Percentiles rank a stretch among this genome's conserved stretches.
Conservation (phyloP, 2,888 invertebrate genomes). For the Thelaira solivaga region DNA sequence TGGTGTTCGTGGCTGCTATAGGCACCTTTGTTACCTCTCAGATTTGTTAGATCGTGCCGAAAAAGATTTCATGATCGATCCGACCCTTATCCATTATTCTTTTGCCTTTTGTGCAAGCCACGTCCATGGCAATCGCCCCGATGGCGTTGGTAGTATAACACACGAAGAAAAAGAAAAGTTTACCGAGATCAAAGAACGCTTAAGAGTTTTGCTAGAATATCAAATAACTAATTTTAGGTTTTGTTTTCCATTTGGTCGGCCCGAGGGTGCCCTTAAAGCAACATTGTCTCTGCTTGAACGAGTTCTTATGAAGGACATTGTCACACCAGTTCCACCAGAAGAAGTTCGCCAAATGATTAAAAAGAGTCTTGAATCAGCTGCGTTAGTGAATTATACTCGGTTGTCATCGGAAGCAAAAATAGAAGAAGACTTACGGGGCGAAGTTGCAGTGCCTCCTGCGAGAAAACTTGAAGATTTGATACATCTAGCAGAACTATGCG, state of each 20-base stretch:
- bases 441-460: constrained; percentile 87
- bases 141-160: constrained; percentile 98
- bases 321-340: constrained; percentile 95
- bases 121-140: constrained; percentile 99
- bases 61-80: constrained; percentile 96
- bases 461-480: constrained; percentile 97
- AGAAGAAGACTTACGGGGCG: constrained; percentile 92
- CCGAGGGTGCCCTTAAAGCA: constrained; percentile 98
- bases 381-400: constrained; percentile 96
- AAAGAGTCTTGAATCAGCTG: constrained; percentile 98
- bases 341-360: constrained; percentile 98
- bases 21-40: constrained; percentile 96
- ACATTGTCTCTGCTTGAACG: constrained; percentile 96
- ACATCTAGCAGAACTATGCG: constrained; percentile 97
- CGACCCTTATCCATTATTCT: constrained; percentile 98
- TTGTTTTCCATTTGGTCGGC: constrained; percentile 99
- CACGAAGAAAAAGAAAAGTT: constrained; percentile 99
- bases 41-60: constrained; percentile 97
- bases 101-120: constrained; percentile 99
- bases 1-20: constrained; percentile 97
- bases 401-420: constrained; percentile 98
- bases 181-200: constrained; percentile 96
- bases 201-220: constrained; percentile 94
- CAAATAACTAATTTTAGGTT: constrained; percentile 99
- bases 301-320: constrained; percentile 99